Base-by-base conservation (phyloP, 2,888 invertebrate genomes). In the Luperina nickerlii region DNA sequence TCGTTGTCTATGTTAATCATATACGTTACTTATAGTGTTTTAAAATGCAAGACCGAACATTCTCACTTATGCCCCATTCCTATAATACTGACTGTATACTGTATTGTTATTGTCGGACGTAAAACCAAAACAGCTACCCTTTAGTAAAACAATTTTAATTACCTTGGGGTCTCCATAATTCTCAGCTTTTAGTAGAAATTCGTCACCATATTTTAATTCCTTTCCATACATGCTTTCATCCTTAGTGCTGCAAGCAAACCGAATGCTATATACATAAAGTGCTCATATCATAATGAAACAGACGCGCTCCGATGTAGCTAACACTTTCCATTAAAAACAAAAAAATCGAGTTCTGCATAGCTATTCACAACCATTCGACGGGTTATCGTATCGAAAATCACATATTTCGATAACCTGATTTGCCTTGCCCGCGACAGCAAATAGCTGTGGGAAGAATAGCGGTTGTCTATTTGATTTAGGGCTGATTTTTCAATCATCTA, bases 201-300 rank as follows among this genome's bases (percentile, higher is more conserved):
- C 96, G 79, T 97, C 96, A 20, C 96, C 96, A 81, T 96, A 96
- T 82, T 95, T 95, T 92, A 96, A 90, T 93, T 96, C 95, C 57
- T 90, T 91, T 5, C 96, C 96, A 73, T 79, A 91, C 68, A 92
- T 81, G 74, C 83, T 91, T 89, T 94, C 94, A 83, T 94, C 93
- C 38, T 78, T 70, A 60, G 93, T 87, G 83, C 96, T 96, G 90
- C 67, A 91, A 92, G 74, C 78, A 74, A 85, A 84, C 74, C 60
- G 57, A 83, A 82, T 76, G 13, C 42, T 66, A 51, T 4, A 15
- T 76, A 69, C 18, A 38, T n/a, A n/a, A 24, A 68, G 38, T 13
- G 32, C 2, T 67, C 1, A 42, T 68, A 62, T 27, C 62, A 65
- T 65, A 65, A 83, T 71, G 38, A 71, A 48, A 68, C 2, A 42